phyloP scores from a whole-genome alignment of 1,140 invertebrate species.

The Leptinotarsa undecemlineata region DNA sequence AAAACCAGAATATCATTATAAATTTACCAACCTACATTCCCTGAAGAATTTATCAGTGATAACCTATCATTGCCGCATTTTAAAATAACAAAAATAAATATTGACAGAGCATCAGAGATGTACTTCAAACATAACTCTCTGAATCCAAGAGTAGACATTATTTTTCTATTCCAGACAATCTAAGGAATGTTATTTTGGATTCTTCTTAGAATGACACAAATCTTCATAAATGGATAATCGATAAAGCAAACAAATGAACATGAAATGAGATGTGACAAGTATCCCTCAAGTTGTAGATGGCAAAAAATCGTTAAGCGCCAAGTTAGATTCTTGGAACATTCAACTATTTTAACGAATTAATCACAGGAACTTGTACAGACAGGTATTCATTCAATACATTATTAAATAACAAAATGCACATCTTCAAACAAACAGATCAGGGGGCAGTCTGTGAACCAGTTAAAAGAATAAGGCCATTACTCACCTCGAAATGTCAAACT shows the following conservation, averaged over 20 bases:
- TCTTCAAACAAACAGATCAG: neutral
- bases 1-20: neutral
- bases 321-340: neutral
- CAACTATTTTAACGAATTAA: neutral
- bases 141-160: too few relatives aligned
- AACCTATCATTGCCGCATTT: neutral
- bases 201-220: neutral
- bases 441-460: conserved; percentile 1
- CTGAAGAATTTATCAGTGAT: conserved; percentile 3
- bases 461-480: conserved; percentile 11
- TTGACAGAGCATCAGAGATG: neutral
- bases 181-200: neutral
- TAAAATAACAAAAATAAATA: conserved; percentile 6
- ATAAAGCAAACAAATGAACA: neutral
- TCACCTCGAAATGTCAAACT: conserved; percentile 23
- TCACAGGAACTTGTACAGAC: neutral
- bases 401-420: neutral
- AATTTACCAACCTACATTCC: neutral
- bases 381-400: neutral
- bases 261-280: neutral
- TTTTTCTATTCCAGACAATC: too few relatives aligned
- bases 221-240: neutral
- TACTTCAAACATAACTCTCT: neutral
- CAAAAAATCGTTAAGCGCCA: neutral
- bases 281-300: neutral